Evolutionary conservation across 2,113 vertebrate genomes (phyloP).

Genomic region (Eleginops maclovinus): DNA sequence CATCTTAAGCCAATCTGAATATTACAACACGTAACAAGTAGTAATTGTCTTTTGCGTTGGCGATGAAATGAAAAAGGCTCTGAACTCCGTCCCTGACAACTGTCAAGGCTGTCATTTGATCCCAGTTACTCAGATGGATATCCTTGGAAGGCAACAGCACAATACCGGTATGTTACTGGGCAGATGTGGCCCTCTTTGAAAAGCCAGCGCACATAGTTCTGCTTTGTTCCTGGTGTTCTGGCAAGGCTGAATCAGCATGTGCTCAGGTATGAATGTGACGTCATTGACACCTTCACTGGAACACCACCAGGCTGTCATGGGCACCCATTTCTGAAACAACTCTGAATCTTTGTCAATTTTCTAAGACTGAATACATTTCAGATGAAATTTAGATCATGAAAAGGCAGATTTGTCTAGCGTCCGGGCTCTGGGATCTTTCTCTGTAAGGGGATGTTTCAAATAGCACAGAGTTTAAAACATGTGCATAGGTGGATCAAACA

Average conservation of each 20-base stretch:
- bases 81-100: not conserved
- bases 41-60: not conserved
- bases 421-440: not conserved
- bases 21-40: not conserved
- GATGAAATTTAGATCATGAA: not conserved
- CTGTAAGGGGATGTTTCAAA: not conserved
- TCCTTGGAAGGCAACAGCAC: not conserved
- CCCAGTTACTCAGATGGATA: not conserved
- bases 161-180: not conserved
- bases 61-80: constrained; percentile 1
- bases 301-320: not conserved
- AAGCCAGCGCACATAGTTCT: not conserved
- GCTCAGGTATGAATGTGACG: not conserved
- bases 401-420: not conserved
- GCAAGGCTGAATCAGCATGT: not conserved
- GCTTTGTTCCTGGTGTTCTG: not conserved
- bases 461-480: not conserved
- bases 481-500: not conserved
- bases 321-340: not conserved
- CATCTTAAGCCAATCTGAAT: not conserved
- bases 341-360: not conserved
- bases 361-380: not conserved
- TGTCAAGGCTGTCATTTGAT: constrained; percentile 17
- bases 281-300: not conserved
- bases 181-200: constrained; percentile 1